Conservation (phyloP, 35 echinoderm and acorn worm genomes). For the Nesometra sesokonis region DNA sequence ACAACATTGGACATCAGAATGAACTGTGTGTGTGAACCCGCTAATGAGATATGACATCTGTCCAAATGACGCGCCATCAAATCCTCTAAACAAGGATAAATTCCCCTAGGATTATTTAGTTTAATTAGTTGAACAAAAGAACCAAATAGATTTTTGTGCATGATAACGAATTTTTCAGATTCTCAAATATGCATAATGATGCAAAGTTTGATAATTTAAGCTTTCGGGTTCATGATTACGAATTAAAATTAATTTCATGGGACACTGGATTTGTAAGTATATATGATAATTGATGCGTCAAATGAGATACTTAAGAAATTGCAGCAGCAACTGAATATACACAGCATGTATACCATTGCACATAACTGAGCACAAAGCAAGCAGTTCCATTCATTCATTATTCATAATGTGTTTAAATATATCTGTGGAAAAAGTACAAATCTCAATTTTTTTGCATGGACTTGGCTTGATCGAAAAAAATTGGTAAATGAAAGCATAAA, state of each 20-base stretch:
- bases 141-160: background rate
- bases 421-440: too few relatives aligned
- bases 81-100: background rate
- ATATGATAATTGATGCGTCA: background rate
- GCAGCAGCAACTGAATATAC: background rate
- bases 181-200: background rate
- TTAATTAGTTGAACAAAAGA: background rate
- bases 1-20: too few relatives aligned
- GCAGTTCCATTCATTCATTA: too few relatives aligned
- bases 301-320: background rate
- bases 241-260: background rate
- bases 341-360: background rate
- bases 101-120: background rate
- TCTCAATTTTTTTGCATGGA: too few relatives aligned
- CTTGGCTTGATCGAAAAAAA: too few relatives aligned
- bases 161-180: background rate
- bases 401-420: too few relatives aligned
- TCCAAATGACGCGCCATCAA: too few relatives aligned
- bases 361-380: too few relatives aligned
- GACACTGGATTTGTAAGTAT: background rate
- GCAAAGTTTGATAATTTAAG: background rate
- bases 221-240: background rate
- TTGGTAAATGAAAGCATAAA: too few relatives aligned
- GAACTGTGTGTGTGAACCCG: too few relatives aligned
- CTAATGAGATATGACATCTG: too few relatives aligned